Evolutionary conservation across 2,797 vertebrate species (phyloP), one percentile per base, ranked within the genome.

Genomic region (Salarias fasciatus): DNA sequence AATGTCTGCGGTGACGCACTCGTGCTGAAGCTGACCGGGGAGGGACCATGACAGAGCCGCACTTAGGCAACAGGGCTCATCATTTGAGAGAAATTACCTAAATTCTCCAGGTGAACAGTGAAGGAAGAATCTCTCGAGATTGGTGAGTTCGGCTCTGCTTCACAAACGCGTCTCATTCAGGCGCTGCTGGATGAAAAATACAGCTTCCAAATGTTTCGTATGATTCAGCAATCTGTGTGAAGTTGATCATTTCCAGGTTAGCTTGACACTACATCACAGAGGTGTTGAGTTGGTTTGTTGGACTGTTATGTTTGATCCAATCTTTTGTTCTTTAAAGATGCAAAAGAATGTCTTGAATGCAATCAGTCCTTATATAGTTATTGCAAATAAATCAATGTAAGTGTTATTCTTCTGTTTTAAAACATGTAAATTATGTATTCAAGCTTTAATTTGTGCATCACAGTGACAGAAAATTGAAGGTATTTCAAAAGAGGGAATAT

Each of bases 1-100:
- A n/a, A 10, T 35, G 47, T 53, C 54, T 50, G 54, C 36, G 54
- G 8, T 72, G 78, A 86, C 29, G 54, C 18, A 24, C 18, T 24
- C 33, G 35, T 63, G 75, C 46, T 57, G 18, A 57, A 35, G 37
- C 41, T 3, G 1, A 7, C 38, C 13, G 3, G 33, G 38, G 9
- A 58, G 53, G 51, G 37, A 54, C 11, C 9, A 14, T 31, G 47
- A 61, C 18, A 6, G 42, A 63, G 44, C 36, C 3, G 1, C 31
- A 29, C 63, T 69, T 61, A 58, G 36, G 7, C 13, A 24, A 24
- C 18, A 24, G 18, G 14, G 24, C 59, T 68, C 33, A 28, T 28
- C 9, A 36, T 24, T 3, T 1, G 33, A 48, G 49, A 57, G 11
- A 66, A 58, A 63, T 46, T 48, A 6, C 29, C 30, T 12, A 18